These are phyloP conservation scores for Amphilophus citrinellus DNA, from an alignment of 2,113 vertebrate species.

Conservation along the genomic window DNA sequence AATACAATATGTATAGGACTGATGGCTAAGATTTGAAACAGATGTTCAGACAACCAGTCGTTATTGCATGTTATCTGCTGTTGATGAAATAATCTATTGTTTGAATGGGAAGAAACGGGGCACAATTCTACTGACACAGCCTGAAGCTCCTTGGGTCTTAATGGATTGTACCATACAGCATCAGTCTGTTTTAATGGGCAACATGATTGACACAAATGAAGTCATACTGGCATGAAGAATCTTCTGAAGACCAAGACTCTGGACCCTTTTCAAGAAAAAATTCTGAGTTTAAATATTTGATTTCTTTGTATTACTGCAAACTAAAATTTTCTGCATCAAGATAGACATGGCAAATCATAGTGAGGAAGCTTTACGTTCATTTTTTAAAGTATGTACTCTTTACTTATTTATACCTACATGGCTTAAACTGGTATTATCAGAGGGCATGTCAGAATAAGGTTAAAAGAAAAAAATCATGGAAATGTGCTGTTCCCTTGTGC, in stretches of 20 bases:
- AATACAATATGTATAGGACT: not conserved
- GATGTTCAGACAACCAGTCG: not conserved
- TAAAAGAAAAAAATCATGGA: slow-evolving; percentile 57
- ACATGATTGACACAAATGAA: not conserved
- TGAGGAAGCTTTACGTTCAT: not conserved
- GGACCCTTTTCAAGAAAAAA: not conserved
- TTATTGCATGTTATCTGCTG: not conserved
- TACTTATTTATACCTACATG: slow-evolving; percentile 49
- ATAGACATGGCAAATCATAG: not conserved
- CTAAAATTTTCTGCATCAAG: not conserved
- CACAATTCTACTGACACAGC: not conserved
- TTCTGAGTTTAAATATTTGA: not conserved
- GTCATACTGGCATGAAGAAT: not conserved
- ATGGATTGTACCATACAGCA: not conserved
- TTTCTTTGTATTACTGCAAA: not conserved
- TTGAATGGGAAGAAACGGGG: no score
- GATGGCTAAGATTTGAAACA: not conserved
- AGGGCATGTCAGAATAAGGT: slow-evolving; percentile 52
- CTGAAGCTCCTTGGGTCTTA: not conserved
- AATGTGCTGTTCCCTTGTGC: slow-evolving; percentile 54
- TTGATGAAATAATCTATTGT: not conserved
- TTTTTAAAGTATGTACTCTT: slow-evolving; percentile 39
- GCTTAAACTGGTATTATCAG: slow-evolving; percentile 56
- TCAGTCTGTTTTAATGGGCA: not conserved
- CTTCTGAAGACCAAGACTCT: not conserved